phyloP scores from a whole-genome alignment of 2,797 vertebrate species.

The Rhinichthys osculus region DNA sequence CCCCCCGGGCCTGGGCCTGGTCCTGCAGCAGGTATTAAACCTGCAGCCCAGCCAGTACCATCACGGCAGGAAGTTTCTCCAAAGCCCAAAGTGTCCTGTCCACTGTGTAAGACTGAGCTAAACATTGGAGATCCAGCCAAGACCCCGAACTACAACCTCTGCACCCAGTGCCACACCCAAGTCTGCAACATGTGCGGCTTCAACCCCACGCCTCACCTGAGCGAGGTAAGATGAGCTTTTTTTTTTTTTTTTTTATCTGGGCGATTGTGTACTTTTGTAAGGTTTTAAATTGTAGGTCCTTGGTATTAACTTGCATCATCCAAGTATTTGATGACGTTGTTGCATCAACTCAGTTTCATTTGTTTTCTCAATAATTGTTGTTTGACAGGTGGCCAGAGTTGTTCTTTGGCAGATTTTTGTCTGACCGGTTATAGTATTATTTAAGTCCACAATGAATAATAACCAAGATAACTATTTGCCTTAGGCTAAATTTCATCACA shows the following conservation, averaged over 20 bases:
- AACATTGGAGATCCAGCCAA: conserved; percentile 85
- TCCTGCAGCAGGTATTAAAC: conserved; percentile 61
- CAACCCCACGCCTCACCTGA: conserved; percentile 96
- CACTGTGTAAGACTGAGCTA: conserved; percentile 94
- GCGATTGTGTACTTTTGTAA: background rate
- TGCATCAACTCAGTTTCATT: background rate
- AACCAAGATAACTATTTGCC: background rate
- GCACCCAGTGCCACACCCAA: conserved; percentile 91
- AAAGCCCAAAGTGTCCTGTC: conserved; percentile 90
- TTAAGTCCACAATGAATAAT: background rate
- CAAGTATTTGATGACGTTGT: background rate
- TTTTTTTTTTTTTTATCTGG: background rate
- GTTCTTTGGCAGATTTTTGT: background rate
- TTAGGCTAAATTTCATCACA: background rate
- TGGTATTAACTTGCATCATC: background rate
- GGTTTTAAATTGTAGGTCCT: background rate
- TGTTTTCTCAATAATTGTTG: background rate
- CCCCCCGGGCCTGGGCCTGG: conserved; percentile 64
- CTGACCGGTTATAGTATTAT: background rate
- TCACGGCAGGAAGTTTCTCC: conserved; percentile 59
- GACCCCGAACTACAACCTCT: conserved; percentile 93
- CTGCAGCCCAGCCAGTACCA: conserved; percentile 26
- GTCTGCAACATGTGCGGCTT: conserved; percentile 99
- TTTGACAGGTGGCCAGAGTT: background rate
- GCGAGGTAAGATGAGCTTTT: conserved; percentile 87